A percentile compares a stretch with the other conserved stretches of the same genome.
phyloP scores from a whole-genome alignment of 2,797 vertebrate genomes.

The Otolemur crassicaudatus region DNA sequence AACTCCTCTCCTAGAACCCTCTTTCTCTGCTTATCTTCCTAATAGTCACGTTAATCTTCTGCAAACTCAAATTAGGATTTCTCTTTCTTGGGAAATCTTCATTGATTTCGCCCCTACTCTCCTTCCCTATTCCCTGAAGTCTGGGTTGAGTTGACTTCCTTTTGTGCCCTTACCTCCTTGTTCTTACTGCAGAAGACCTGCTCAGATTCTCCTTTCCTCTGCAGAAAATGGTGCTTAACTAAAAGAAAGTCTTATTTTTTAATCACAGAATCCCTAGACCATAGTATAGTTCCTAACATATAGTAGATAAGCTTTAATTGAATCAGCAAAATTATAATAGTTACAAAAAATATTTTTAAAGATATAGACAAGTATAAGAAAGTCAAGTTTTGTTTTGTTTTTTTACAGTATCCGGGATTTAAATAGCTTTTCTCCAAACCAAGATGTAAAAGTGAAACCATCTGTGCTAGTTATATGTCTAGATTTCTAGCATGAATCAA shows the following conservation, averaged over 20 bases:
- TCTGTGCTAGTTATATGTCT: neutral
- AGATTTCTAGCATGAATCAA: slow-evolving; percentile 11
- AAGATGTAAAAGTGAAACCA: neutral
- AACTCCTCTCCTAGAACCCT: neutral
- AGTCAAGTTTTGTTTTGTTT: neutral
- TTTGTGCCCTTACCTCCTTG: neutral
- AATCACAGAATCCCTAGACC: neutral
- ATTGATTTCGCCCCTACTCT: accelerated
- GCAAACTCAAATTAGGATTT: neutral
- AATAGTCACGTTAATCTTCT: neutral
- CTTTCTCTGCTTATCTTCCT: neutral
- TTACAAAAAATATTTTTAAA: neutral
- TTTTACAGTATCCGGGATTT: neutral
- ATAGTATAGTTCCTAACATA: neutral
- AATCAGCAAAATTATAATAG: neutral
- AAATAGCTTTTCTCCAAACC: neutral
- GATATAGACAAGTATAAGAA: neutral
- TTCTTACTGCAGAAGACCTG: too few species aligned
- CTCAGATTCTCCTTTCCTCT: neutral
- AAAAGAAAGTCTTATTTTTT: neutral
- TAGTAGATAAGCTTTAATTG: neutral
- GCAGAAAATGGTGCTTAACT: neutral
- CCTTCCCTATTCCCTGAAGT: neutral
- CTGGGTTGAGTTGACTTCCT: neutral
- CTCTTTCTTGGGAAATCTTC: neutral